These are phyloP conservation scores for Pachypsylla venusta DNA, from an alignment of 1,140 invertebrate genomes.

Conservation along the genomic window DNA sequence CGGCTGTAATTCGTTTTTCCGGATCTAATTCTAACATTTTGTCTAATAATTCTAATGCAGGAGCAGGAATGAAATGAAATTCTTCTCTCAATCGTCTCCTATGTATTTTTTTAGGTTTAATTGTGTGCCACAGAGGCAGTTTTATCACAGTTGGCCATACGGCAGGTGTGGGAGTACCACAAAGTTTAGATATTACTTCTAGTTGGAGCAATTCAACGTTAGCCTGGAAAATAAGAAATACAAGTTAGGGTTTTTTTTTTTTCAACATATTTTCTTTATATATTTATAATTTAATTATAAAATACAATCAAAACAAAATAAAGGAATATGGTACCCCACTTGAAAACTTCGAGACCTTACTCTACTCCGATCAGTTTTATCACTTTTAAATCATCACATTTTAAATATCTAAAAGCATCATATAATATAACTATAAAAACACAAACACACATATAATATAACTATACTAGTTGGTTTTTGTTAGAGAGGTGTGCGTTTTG, in stretches of 20 bases:
- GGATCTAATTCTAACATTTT: conserved; percentile 95
- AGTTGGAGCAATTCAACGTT: conserved; percentile 87
- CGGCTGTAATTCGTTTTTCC: conserved; percentile 79
- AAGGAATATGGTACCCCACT: too few species aligned
- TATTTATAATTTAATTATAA: background rate
- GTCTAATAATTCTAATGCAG: conserved; percentile 86
- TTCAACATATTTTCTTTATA: background rate
- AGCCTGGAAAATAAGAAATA: conserved; percentile 40
- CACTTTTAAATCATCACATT: too few species aligned
- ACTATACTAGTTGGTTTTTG: too few species aligned
- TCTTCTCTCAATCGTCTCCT: conserved; percentile 79
- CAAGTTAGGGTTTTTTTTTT: background rate
- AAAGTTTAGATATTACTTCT: conserved; percentile 85
- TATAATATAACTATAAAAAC: too few species aligned
- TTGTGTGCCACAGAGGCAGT: conserved; percentile 76
- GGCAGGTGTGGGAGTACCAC: conserved; percentile 91
- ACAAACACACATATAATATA: too few species aligned
- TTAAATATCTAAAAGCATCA: too few species aligned
- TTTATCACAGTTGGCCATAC: conserved; percentile 96
- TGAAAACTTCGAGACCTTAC: too few species aligned
- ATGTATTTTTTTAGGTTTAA: conserved; percentile 85
- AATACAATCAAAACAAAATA: conserved; percentile 4
- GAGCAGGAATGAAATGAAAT: conserved; percentile 75
- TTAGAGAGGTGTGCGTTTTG: too few species aligned
- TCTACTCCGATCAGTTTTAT: too few species aligned